Evolutionary conservation across 2,797 vertebrate genomes (phyloP), one percentile per base, ranked within the genome.

Genomic region (Betta splendens): DNA sequence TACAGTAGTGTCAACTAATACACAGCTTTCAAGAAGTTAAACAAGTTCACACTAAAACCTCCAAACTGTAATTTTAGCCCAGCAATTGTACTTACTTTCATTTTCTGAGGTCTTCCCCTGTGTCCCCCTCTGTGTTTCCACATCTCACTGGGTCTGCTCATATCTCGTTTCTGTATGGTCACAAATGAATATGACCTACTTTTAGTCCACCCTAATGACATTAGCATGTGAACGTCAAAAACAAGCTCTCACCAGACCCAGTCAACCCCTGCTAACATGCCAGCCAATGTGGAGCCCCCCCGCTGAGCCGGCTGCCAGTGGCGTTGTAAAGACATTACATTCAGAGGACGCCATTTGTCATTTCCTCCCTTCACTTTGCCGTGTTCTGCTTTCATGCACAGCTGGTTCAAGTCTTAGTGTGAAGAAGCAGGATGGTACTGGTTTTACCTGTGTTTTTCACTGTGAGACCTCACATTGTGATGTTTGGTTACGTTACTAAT

Each of bases 301-400:
- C 10, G 57, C 66, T 80, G 39, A 63, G 40, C 37, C 37, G 31
- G 42, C 53, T 46, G 39, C 76, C 43, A 49, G 68, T 63, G 60
- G 69, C 61, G 77, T 83, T 82, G 77, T 84, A 85, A 86, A 87
- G 72, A 76, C 75, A 85, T 89, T 86, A 86, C 77, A 85, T 83
- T 79, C 66, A 75, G 59, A 69, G 70, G 76, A 69, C 57, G 50
- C 55, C 44, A 59, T 81, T 75, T 16, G 15, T 85, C 72, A 78
- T 75, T 54, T 37, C 29, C 31, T 40, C 42, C 38, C 44, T 38
- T 67, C 56, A 71, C 36, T 74, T 71, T 82, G 62, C 67, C 70
- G 43, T 71, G 65, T 85, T 85, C 74, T 59, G 51, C 51, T 75
- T 74, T 42, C 64, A 12, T 43, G 53, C 40, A 53, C 26, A 16